Evolutionary conservation across 35 echinoderm and acorn worm genomes (phyloP).

Genomic region (Apostichopus japonicus): DNA sequence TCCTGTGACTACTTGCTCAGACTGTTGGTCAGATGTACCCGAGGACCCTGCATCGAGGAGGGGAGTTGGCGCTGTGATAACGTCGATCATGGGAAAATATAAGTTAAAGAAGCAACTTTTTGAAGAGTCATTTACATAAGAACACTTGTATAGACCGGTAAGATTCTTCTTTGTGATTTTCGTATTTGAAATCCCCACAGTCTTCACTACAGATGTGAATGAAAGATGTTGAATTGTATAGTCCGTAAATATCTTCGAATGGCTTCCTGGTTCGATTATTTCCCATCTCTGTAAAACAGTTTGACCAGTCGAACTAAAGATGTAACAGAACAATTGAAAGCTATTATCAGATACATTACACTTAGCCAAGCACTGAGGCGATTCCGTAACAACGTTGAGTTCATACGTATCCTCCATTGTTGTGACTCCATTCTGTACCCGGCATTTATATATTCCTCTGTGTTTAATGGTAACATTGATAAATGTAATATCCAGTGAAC

Average conservation of each 20-base stretch:
- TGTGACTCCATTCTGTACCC: background rate
- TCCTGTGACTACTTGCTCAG: too few species aligned
- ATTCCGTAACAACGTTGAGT: background rate
- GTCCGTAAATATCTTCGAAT: background rate
- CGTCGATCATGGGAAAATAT: background rate
- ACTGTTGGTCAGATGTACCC: too few species aligned
- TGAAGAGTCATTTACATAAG: background rate
- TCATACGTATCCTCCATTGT: background rate
- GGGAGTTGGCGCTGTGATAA: background rate
- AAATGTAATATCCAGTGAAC: background rate
- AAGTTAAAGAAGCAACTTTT: background rate
- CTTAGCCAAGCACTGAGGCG: background rate
- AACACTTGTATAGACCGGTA: background rate
- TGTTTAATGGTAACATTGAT: background rate
- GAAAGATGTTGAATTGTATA: background rate
- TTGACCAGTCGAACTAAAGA: background rate
- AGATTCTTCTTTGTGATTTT: background rate
- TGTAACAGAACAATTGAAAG: background rate
- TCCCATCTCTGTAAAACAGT: background rate
- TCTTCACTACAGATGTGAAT: background rate
- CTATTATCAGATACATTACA: background rate
- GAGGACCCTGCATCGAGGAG: too few species aligned
- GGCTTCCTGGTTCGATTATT: background rate
- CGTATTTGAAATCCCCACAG: background rate
- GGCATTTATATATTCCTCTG: constrained; percentile 5